Percentiles rank a stretch among this genome's conserved stretches.
phyloP scores from a whole-genome alignment of 2,113 vertebrate species.

The Lepidothrix coronata region DNA sequence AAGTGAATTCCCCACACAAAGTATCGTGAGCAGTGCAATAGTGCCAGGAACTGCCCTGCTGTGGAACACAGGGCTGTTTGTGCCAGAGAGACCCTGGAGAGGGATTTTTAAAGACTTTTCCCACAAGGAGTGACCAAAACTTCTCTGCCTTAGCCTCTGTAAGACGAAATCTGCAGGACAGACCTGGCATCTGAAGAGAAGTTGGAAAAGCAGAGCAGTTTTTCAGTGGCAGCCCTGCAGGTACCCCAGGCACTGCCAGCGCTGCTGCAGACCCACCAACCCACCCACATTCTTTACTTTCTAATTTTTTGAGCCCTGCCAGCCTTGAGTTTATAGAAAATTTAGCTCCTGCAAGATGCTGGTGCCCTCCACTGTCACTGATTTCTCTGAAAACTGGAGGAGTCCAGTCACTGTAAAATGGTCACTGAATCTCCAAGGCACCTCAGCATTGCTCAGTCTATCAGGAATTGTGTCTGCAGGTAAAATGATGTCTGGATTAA shows the following conservation, averaged over 20 bases:
- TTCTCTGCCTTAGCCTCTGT: not conserved
- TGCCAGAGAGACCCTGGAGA: not conserved
- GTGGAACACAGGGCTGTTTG: accelerated
- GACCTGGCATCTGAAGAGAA: not conserved
- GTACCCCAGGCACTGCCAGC: not conserved
- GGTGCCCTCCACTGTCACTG: not conserved
- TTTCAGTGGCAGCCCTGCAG: not conserved
- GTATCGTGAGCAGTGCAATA: accelerated
- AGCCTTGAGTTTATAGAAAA: not conserved
- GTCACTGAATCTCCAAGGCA: not conserved
- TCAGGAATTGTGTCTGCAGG: not conserved
- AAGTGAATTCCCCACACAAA: not conserved
- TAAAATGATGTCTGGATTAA: not conserved
- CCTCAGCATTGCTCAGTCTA: not conserved
- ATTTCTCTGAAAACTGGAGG: not conserved
- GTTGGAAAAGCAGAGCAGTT: not conserved
- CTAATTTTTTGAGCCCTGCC: not conserved
- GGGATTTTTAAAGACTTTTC: not conserved
- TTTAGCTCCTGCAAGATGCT: not conserved
- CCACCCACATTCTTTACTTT: accelerated
- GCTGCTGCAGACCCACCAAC: not conserved
- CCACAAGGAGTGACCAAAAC: not conserved
- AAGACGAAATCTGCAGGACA: not conserved
- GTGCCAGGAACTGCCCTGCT: not conserved
- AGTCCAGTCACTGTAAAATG: not conserved